Base-by-base conservation (phyloP, 2,113 vertebrate species). In the Oxygymnocypris stewartii region DNA sequence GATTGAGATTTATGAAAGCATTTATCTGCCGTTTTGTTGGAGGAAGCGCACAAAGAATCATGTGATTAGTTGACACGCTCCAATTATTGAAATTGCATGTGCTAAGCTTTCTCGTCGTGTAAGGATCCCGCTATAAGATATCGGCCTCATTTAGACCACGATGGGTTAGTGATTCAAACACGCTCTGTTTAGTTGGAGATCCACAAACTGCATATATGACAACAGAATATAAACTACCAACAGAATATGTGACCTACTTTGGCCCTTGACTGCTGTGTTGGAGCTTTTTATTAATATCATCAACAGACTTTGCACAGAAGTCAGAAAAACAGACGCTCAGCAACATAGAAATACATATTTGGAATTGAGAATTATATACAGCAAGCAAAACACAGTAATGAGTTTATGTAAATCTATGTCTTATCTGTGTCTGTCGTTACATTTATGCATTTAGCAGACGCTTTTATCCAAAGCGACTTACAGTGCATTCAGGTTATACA, bases 281-380 rank as follows among this genome's bases (percentile, higher is more conserved):
- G 82, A 23, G 82, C 28, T 47, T 84, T 61, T 76, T 61, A 57
- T 75, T 78, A 63, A 47, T 65, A n/a, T 67, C 79, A 81, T 88
- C 69, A 84, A 80, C 61, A 88, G 49, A 57, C 74, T 77, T 84
- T 77, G 85, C 82, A 80, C 69, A 59, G 54, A 67, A 81, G 57
- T 81, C 31, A 37, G 44, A 73, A 74, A 85, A 83, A 42, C 69
- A 31, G 54, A 40, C 61, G 81, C 54, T 61, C 78, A 61, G 51
- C 78, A 79, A n/a, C 54, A 79, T 59, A 23, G 16, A 78, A 18
- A 54, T 35, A 14, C 78, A 79, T 20, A 61, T 61, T 54, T 59
- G 11, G 20, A 37, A 23, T 61, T 2, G 8, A 59, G 54, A 37
- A 20, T n/a, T 77, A 18, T 77, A 18, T 75, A n/a, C 10, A 75